These are phyloP conservation scores for Campaea margaritaria DNA, from an alignment of 2,888 invertebrate species.

Conservation along the genomic window DNA sequence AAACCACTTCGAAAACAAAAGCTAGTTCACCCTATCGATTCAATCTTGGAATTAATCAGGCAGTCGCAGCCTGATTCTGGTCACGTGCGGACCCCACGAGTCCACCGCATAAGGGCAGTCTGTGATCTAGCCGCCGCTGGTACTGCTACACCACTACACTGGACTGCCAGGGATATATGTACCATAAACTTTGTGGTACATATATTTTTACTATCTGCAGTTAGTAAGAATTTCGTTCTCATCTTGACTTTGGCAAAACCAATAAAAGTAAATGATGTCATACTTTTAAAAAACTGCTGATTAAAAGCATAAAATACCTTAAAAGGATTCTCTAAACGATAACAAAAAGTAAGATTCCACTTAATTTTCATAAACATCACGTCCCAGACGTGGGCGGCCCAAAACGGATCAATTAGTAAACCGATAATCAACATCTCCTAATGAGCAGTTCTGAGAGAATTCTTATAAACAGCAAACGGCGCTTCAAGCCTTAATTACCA, in stretches of 20 bases:
- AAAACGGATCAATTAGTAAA: conserved; percentile 22
- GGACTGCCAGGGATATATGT: neutral
- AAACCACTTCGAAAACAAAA: conserved; percentile 8
- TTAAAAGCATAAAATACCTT: conserved; percentile 24
- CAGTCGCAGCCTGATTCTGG: conserved; percentile 9
- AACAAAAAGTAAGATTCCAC: conserved; percentile 8
- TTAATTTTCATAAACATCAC: conserved; percentile 12
- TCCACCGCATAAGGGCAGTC: conserved; percentile 44
- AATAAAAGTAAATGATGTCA: conserved; percentile 21
- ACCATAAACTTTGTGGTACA: no score
- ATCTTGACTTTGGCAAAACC: conserved; percentile 1
- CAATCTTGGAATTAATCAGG: conserved; percentile 20
- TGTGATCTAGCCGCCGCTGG: conserved; percentile 48
- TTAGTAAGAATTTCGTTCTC: no score
- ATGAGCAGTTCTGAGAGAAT: conserved; percentile 5
- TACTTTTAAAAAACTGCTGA: conserved; percentile 11
- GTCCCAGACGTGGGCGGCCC: conserved; percentile 15
- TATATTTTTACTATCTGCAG: no score
- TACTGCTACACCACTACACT: conserved; percentile 18
- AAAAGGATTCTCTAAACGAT: conserved; percentile 5
- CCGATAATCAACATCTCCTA: conserved; percentile 22
- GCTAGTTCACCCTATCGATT: conserved; percentile 15
- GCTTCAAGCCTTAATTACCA: conserved; percentile 10
- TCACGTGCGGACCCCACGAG: conserved; percentile 40
- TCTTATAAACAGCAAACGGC: conserved; percentile 1